Conservation (phyloP, 2,888 invertebrate species). For the Patella pellucida region DNA sequence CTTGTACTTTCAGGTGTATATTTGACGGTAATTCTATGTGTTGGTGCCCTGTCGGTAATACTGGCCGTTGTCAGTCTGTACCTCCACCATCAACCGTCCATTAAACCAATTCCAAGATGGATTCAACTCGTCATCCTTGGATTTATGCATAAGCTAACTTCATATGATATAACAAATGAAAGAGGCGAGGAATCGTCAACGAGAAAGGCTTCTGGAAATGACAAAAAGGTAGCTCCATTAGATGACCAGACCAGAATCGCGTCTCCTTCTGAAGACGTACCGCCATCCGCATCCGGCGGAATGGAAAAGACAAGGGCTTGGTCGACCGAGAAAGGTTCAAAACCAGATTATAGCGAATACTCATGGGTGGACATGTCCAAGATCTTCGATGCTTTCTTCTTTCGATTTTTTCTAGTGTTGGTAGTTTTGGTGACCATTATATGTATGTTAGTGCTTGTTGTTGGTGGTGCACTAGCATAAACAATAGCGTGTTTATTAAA, state of each 20-base stretch:
- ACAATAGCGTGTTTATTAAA: too few relatives aligned
- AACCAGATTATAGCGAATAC: neutral
- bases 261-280: neutral
- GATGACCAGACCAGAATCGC: neutral
- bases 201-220: neutral
- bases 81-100: conserved; percentile 29
- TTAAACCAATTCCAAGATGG: conserved; percentile 24
- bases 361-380: conserved; percentile 17
- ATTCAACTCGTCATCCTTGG: conserved; percentile 20
- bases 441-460: conserved; percentile 1
- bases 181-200: neutral
- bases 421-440: conserved; percentile 11
- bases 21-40: conserved; percentile 34
- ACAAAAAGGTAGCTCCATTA: neutral
- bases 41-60: conserved; percentile 36
- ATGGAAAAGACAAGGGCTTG: too few relatives aligned
- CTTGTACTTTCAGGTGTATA: conserved; percentile 38
- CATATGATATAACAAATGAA: neutral
- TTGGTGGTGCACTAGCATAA: conserved; percentile 4
- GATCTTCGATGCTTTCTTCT: conserved; percentile 14
- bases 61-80: conserved; percentile 38
- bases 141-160: neutral
- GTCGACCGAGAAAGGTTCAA: neutral
- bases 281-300: neutral
- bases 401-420: conserved; percentile 6